phyloP scores from a whole-genome alignment of 2,113 vertebrate genomes.

The Phaethon lepturus region DNA sequence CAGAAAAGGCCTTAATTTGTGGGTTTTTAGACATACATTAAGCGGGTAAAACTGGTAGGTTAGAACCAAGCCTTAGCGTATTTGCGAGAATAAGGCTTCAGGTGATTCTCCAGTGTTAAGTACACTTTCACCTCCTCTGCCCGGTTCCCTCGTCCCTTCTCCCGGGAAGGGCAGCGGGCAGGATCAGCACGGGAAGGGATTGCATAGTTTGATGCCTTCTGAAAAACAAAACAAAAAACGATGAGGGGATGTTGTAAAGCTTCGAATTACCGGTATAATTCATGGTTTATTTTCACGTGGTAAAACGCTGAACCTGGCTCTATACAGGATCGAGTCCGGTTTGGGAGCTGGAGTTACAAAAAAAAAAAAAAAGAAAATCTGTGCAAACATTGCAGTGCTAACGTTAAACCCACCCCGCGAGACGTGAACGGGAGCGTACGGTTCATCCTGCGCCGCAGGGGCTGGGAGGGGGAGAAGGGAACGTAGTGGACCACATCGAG shows the following conservation, averaged over 20 bases:
- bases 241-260: not conserved
- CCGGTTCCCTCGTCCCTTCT: not conserved
- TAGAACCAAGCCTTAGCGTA: not conserved
- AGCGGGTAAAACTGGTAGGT: not conserved
- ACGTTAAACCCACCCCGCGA: not conserved
- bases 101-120: not conserved
- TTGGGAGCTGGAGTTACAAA: not conserved
- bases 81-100: not conserved
- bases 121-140: not conserved
- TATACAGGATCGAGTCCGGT: not conserved
- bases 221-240: not conserved
- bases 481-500: not conserved
- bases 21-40: not conserved
- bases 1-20: not conserved
- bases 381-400: conserved; percentile 68
- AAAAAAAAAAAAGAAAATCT: not conserved
- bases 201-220: conserved; percentile 4
- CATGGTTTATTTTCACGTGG: not conserved
- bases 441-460: not conserved
- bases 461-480: not conserved
- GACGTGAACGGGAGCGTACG: not conserved
- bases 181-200: not conserved
- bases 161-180: not conserved
- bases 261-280: not conserved
- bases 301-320: not conserved